Percentiles rank a stretch among this genome's conserved stretches.
Conservation (phyloP, 2,888 invertebrate species). For the Limnephilus lunatus region DNA sequence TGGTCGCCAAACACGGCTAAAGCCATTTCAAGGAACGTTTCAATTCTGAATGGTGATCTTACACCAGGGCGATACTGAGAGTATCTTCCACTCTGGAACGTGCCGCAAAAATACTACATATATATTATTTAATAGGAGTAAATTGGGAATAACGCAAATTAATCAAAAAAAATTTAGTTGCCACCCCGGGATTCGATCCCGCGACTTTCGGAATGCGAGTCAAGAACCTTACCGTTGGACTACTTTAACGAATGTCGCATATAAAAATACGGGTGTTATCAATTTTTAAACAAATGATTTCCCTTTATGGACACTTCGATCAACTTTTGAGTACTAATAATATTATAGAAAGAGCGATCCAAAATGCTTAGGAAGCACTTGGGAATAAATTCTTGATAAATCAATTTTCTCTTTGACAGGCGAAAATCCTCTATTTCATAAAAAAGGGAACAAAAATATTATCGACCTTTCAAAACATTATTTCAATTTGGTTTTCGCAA, state of each 20-base stretch:
- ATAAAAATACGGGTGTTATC: background rate
- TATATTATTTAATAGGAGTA: no score
- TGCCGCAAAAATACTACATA: no score
- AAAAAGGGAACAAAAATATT: background rate
- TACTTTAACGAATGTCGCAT: background rate
- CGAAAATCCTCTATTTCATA: conserved; percentile 2
- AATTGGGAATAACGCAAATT: no score
- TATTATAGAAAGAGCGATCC: background rate
- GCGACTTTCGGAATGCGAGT: no score
- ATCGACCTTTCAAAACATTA: background rate
- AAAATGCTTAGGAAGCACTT: background rate
- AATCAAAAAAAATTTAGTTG: no score
- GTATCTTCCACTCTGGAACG: no score
- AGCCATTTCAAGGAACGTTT: no score
- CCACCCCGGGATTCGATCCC: no score
- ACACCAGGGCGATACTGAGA: no score
- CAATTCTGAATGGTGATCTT: no score
- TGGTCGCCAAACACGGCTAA: no score
- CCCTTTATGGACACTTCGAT: background rate
- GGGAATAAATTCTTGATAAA: background rate
- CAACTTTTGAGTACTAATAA: background rate
- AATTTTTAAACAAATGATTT: background rate
- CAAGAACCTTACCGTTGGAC: no score
- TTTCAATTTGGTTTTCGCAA: background rate
- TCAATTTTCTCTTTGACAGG: conserved; percentile 2